A percentile compares a stretch with the other conserved stretches of the same genome.
phyloP scores from a whole-genome alignment of 2,113 vertebrate species.

The Chamaea fasciata region DNA sequence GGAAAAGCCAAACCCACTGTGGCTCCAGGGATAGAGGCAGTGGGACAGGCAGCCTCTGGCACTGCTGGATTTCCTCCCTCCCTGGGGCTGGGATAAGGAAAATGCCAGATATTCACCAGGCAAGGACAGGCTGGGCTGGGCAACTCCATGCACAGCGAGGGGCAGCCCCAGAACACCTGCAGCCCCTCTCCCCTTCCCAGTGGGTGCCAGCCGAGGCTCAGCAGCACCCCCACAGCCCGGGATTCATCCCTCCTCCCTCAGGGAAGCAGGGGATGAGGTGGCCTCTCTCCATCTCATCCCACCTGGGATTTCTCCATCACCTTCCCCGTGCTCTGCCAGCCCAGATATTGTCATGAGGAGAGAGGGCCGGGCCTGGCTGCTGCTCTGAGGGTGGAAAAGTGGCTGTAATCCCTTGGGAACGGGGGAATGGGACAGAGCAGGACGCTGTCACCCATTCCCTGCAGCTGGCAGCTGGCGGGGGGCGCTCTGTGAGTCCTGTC shows the following conservation, averaged over 20 bases:
- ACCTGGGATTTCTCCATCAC: background rate
- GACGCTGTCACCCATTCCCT: background rate
- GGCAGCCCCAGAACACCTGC: background rate
- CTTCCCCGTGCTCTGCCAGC: fast-evolving
- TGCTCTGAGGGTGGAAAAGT: background rate
- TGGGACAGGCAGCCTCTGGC: background rate
- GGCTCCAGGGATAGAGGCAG: background rate
- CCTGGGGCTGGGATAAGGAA: background rate
- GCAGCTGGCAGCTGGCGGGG: no score
- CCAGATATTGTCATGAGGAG: fast-evolving
- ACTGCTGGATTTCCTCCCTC: background rate
- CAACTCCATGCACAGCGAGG: fast-evolving
- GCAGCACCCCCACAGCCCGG: background rate
- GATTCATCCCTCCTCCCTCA: background rate
- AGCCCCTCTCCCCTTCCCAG: background rate
- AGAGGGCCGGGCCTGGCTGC: background rate
- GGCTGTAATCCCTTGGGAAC: fast-evolving
- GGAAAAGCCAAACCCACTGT: background rate
- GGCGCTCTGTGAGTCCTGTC: background rate
- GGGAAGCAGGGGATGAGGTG: background rate
- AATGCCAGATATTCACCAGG: background rate
- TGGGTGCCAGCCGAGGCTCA: fast-evolving
- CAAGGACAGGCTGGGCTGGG: background rate
- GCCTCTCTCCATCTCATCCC: background rate
- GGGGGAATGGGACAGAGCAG: background rate